A percentile compares a stretch with the other conserved stretches of the same genome.
These are phyloP conservation scores for Acanthosepion lycidas DNA, from an alignment of 2,888 invertebrate genomes.

Conservation along the genomic window DNA sequence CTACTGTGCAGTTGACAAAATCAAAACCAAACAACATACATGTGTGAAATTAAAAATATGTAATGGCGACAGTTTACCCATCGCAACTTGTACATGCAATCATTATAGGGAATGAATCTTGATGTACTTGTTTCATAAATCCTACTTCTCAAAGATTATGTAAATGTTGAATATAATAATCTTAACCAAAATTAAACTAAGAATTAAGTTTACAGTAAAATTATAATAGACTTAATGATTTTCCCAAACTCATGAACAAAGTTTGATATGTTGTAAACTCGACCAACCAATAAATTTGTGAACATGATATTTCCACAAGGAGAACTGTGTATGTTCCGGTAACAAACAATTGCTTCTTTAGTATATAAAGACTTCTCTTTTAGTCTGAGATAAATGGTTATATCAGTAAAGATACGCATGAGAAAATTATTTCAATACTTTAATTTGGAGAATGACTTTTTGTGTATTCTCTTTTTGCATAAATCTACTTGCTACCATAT, in stretches of 20 bases:
- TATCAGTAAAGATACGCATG: background rate
- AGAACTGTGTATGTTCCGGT: background rate
- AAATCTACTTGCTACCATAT: background rate
- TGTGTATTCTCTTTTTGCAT: background rate
- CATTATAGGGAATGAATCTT: too few species aligned
- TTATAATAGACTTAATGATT: background rate
- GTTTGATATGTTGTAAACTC: too few species aligned
- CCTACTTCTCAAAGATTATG: too few species aligned
- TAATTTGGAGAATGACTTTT: background rate
- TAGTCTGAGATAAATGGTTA: background rate
- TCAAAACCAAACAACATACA: too few species aligned
- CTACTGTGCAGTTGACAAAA: too few species aligned
- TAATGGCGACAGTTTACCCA: too few species aligned
- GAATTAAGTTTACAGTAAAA: too few species aligned
- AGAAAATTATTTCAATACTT: background rate
- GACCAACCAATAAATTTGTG: background rate
- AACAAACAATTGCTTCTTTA: background rate
- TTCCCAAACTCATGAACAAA: background rate
- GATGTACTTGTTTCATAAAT: too few species aligned
- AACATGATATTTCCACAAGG: background rate
- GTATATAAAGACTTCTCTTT: background rate
- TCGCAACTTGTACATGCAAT: too few species aligned
- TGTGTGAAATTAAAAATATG: too few species aligned
- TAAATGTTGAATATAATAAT: too few species aligned
- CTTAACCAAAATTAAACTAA: too few species aligned